Evolutionary conservation across 2,113 vertebrate species (phyloP).

Genomic region (Dendrocopos noguchii): DNA sequence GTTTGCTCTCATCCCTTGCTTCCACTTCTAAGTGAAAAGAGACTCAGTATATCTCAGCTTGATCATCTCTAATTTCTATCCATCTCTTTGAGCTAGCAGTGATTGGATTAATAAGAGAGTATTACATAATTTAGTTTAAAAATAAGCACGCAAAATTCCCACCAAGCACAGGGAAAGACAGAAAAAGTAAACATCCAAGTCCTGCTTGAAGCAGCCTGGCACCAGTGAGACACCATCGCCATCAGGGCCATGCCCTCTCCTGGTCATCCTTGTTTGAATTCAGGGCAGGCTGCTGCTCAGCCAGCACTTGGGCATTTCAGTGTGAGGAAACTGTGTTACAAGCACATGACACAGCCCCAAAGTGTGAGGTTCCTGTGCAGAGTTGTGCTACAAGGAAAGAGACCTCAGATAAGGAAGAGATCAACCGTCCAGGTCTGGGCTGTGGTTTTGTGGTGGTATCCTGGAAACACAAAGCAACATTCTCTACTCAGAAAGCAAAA

Average conservation of each 20-base stretch:
- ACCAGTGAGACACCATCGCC: fast-evolving
- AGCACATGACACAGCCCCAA: background rate
- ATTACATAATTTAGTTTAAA: background rate
- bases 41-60: background rate
- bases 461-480: background rate
- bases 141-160: background rate
- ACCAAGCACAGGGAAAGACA: background rate
- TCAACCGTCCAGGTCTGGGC: background rate
- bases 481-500: background rate
- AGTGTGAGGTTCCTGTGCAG: background rate
- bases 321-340: background rate
- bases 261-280: background rate
- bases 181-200: background rate
- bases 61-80: background rate
- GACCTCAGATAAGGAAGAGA: background rate
- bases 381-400: background rate
- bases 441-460: background rate
- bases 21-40: background rate
- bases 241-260: background rate
- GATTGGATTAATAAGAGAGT: background rate
- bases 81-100: background rate
- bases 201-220: fast-evolving
- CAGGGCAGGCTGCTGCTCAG: background rate
- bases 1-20: background rate
- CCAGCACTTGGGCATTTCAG: background rate